Evolutionary conservation across 2,888 invertebrate genomes (phyloP).

Genomic region (Rosalia funebris): DNA sequence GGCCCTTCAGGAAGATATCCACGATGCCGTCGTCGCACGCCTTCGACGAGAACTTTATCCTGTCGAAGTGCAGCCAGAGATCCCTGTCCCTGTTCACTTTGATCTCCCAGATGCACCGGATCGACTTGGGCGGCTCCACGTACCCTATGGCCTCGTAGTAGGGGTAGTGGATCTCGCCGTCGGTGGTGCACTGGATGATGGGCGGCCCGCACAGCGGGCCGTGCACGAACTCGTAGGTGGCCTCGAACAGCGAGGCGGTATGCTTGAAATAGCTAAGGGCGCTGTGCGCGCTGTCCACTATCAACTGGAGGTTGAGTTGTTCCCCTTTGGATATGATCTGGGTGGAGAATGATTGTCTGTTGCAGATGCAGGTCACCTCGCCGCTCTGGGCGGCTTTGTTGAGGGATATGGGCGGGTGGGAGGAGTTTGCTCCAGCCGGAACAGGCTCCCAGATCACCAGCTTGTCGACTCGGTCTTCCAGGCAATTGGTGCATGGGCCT

Average conservation of each 20-base stretch:
- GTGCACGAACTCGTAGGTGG: slow-evolving; percentile 88
- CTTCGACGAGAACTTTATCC: slow-evolving; percentile 85
- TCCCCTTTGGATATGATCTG: slow-evolving; percentile 83
- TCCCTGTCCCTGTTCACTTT: slow-evolving; percentile 85
- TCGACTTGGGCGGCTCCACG: slow-evolving; percentile 74
- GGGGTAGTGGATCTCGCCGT: slow-evolving; percentile 89
- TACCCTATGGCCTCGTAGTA: slow-evolving; percentile 81
- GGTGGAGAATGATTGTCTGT: slow-evolving; percentile 70
- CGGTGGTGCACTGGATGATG: slow-evolving; percentile 79
- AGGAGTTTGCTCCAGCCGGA: slow-evolving; percentile 61
- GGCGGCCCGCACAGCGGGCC: slow-evolving; percentile 89
- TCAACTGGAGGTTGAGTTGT: slow-evolving; percentile 81
- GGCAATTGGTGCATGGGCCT: slow-evolving; percentile 84
- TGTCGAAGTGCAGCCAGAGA: slow-evolving; percentile 87
- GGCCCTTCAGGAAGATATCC: slow-evolving; percentile 73
- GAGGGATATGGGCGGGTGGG: slow-evolving; percentile 65
- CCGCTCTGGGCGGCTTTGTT: slow-evolving; percentile 74
- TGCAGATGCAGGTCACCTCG: slow-evolving; percentile 80
- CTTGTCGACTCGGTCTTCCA: slow-evolving; percentile 87
- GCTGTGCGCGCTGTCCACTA: slow-evolving; percentile 86
- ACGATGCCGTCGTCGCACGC: slow-evolving; percentile 88
- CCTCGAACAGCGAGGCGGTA: slow-evolving; percentile 84
- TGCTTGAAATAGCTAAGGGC: slow-evolving; percentile 90
- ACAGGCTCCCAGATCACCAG: slow-evolving; percentile 82
- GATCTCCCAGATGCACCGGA: slow-evolving; percentile 68